These are phyloP conservation scores for Gymnoscopelus braueri DNA, from an alignment of 2,797 vertebrate species.

Conservation along the genomic window DNA sequence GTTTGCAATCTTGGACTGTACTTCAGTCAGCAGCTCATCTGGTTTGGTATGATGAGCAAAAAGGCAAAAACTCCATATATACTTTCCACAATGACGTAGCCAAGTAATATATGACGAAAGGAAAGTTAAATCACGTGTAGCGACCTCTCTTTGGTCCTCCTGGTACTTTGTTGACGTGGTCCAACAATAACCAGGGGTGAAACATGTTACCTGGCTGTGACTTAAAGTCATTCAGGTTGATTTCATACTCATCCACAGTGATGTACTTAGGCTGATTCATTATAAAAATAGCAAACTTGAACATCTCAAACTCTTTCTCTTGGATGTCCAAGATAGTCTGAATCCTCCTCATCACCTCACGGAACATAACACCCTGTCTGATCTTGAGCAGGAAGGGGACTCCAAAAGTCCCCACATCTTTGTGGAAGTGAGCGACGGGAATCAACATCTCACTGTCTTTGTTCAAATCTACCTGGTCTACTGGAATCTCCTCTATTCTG, in stretches of 20 bases:
- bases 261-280: conserved; percentile 99
- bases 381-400: conserved; percentile 98
- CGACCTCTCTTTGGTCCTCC: conserved; percentile 94
- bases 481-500: conserved; percentile 99
- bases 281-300: conserved; percentile 99
- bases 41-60: too few species aligned
- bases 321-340: conserved; percentile 97
- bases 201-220: conserved; percentile 96
- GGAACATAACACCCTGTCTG: conserved; percentile 96
- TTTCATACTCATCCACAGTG: conserved; percentile 98
- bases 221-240: conserved; percentile 99
- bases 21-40: too few species aligned
- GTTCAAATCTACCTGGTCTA: conserved; percentile 98
- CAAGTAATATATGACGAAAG: too few species aligned
- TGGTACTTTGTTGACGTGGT: conserved; percentile 99
- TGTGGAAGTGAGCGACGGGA: conserved; percentile 99
- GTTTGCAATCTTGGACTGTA: too few species aligned
- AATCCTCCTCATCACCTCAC: conserved; percentile 98
- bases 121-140: conserved; percentile 84
- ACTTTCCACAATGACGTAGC: too few species aligned
- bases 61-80: too few species aligned
- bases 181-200: conserved; percentile 97
- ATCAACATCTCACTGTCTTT: conserved; percentile 98
- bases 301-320: conserved; percentile 99
- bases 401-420: conserved; percentile 98